phyloP scores from a whole-genome alignment of 2,113 vertebrate genomes.

The Odocoileus hemionus region DNA sequence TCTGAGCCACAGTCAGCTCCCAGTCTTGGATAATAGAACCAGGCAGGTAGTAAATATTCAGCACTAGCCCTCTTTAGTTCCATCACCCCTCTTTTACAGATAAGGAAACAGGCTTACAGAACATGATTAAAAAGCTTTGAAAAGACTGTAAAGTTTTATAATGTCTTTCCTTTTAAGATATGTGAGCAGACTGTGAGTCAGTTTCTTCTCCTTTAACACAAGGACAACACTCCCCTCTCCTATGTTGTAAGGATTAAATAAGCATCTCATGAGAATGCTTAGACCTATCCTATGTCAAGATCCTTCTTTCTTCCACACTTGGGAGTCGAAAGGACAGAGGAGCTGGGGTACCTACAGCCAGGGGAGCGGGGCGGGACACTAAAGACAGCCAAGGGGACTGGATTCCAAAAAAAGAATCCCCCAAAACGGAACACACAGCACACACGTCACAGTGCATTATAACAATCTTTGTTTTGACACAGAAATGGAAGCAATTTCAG shows the following conservation, averaged over 20 bases:
- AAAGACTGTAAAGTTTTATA: not conserved
- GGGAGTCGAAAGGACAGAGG: not conserved
- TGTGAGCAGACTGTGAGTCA: not conserved
- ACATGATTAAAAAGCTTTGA: not conserved
- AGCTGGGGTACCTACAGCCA: not conserved
- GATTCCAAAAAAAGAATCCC: not conserved
- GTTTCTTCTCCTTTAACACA: not conserved
- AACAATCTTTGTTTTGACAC: not conserved
- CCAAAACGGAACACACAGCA: not conserved
- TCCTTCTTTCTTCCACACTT: not conserved
- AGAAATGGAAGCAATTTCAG: not conserved
- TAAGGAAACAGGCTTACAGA: not conserved
- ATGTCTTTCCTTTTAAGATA: not conserved
- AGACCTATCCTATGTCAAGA: not conserved
- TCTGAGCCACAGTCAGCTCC: not conserved
- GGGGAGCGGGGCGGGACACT: not conserved
- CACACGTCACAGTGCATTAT: rapidly evolving
- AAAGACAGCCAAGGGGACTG: not conserved
- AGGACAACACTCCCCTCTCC: not conserved
- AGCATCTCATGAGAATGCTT: not conserved
- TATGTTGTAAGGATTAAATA: not conserved
- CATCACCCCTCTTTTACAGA: not conserved
- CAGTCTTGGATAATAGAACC: not conserved
- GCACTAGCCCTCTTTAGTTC: not conserved
- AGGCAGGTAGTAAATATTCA: not conserved